phyloP scores from a whole-genome alignment of 2,113 vertebrate genomes.

The Loxodonta africana region DNA sequence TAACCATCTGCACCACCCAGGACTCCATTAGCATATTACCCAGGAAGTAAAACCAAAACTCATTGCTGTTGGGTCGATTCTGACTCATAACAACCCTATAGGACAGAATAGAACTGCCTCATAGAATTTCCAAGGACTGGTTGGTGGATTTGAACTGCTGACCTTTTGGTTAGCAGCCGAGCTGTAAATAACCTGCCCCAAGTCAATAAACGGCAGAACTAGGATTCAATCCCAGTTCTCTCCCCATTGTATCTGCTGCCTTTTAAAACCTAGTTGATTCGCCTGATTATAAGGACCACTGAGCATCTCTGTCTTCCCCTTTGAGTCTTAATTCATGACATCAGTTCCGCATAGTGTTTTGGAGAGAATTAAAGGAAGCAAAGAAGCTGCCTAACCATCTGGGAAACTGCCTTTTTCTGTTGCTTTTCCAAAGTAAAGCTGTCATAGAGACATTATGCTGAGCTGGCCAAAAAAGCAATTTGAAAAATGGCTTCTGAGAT shows the following conservation, averaged over 20 bases:
- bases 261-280: not conserved
- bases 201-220: not conserved
- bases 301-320: not conserved
- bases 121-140: too few species aligned
- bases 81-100: too few species aligned
- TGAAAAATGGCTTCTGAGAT: slow-evolving; percentile 72
- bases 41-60: not conserved
- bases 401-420: slow-evolving; percentile 50
- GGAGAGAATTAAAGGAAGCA: slow-evolving; percentile 9
- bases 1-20: not conserved
- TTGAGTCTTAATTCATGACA: not conserved
- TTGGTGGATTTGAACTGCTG: too few species aligned
- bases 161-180: too few species aligned
- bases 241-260: not conserved
- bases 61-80: too few species aligned
- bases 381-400: not conserved
- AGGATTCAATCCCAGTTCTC: not conserved
- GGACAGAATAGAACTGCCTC: too few species aligned
- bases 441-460: slow-evolving; percentile 57
- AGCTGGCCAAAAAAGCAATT: slow-evolving; percentile 62
- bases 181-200: too few species aligned
- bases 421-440: slow-evolving; percentile 49
- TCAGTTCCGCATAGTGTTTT: not conserved
- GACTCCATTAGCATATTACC: not conserved
- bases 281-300: too few species aligned